Base-by-base conservation (phyloP, 2,888 invertebrate genomes). In the Chrysodeixis includens region DNA sequence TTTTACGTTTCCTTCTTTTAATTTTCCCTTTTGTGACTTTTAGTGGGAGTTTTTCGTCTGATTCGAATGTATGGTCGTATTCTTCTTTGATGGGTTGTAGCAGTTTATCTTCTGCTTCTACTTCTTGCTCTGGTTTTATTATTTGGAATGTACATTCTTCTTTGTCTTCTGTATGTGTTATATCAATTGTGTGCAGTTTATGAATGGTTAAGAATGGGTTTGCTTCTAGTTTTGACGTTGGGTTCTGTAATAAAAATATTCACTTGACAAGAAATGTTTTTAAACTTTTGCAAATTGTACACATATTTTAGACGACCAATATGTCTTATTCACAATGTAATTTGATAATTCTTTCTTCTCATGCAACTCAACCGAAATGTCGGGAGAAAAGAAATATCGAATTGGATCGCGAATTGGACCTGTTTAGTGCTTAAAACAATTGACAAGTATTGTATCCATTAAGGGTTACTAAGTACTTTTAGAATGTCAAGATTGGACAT, bases 21-120 rank as follows among this genome's bases (percentile, higher is more conserved):
- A 63, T 22, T 62, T 63, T 71, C 0, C 40, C 30, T 12, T n/a
- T n/a, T n/a, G n/a, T 54, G 62, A 5, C 20, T 12, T 16, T 46
- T 4, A 12, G 40, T 60, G 22, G 62, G 20, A 56, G 22, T 54
- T 63, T 77, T 26, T 80, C 79, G 7, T 80, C 81, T 0, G 81
- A 74, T 1, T 65, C 58, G 0, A 60, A 14, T 2, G 14, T 12
- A 14, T 56, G 55, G 0, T 46, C 60, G 2, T 46, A 59, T 35
- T 81, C 74, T 20, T 58, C 59, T 3, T 64, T 54, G 9, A 66
- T 63, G 1, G 35, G 7, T 10, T n/a, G n/a, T n/a, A n/a, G n/a
- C n/a, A n/a, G n/a, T n/a, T n/a, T n/a, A n/a, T 32, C 26, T 16
- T 57, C 54, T 32, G 14, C 56, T 10, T 0, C n/a, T 55, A 20